Percentiles rank a stretch among this genome's conserved stretches.
Evolutionary conservation across 2,113 vertebrate species (phyloP).

Genomic region (Halichoeres trimaculatus): DNA sequence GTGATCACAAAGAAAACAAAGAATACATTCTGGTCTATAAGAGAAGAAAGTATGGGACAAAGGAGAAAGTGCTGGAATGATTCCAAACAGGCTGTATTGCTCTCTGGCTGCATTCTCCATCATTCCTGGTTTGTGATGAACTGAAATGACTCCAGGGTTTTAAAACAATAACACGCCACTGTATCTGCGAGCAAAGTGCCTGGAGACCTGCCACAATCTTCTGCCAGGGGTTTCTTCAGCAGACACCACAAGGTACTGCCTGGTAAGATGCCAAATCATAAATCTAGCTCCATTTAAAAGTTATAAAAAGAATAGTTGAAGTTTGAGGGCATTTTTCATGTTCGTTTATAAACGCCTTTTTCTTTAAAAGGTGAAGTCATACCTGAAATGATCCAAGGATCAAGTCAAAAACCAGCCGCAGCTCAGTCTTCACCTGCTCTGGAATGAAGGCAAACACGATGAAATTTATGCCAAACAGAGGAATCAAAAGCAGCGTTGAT

Average conservation of each 20-base stretch:
- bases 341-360: too few relatives aligned
- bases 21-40: background rate
- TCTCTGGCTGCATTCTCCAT: slow-evolving; percentile 41
- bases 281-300: background rate
- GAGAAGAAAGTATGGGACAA: background rate
- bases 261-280: slow-evolving; percentile 5
- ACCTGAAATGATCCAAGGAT: slow-evolving; percentile 96
- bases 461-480: slow-evolving; percentile 96
- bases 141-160: slow-evolving; percentile 52
- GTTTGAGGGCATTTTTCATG: background rate
- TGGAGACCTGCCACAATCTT: slow-evolving; percentile 26
- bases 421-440: slow-evolving; percentile 87
- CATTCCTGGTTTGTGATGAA: slow-evolving; percentile 50
- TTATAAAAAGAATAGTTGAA: background rate
- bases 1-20: slow-evolving; percentile 6
- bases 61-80: slow-evolving; percentile 17
- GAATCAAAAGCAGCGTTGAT: slow-evolving; percentile 97
- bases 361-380: slow-evolving; percentile 19
- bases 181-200: slow-evolving; percentile 24
- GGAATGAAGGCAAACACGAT: slow-evolving; percentile 96
- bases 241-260: background rate
- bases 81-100: slow-evolving; percentile 17
- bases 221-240: background rate
- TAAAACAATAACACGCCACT: slow-evolving; percentile 42
- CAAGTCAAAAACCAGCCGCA: slow-evolving; percentile 92